Base-by-base conservation (phyloP, 2,797 vertebrate species). In the Sternarchorhynchus goeldii region DNA sequence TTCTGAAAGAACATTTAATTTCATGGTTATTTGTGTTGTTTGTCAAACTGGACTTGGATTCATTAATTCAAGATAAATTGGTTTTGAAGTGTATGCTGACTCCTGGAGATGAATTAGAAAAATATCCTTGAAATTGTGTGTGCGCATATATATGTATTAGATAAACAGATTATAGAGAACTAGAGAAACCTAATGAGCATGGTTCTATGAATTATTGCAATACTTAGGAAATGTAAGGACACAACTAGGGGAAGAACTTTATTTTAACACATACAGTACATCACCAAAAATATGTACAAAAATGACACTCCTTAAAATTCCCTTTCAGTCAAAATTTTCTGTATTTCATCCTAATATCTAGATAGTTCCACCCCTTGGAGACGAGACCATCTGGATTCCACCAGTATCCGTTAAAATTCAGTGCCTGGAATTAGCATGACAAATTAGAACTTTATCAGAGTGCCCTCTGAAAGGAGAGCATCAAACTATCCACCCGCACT, bases 1-100 rank as follows among this genome's bases (percentile, higher is more conserved):
- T 80, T 90, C 59, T 90, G 89, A 94, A 95, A 96, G 94, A 91
- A 85, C 83, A 85, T 86, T 85, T 88, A 83, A 75, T 84, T 0
- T 7, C 56, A 2, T 17, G 21, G 29, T 50, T 34, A 1, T 64
- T 20, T n/a, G 2, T 45, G 17, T 64, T 57, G 39, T 57, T 12
- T 55, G 20, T 62, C 25, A 14, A 31, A 31, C 12, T 14, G 18
- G 4, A 62, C 4, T 0, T 1, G 4, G 29, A 50, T 12, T 50
- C 17, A 56, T 21, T 5, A 59, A 29, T 41, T 50, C 10, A 50
- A 50, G 45, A 50, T 50, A 2, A 12, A 50, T 50, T 50, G 45
- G 10, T 2, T 50, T 50, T 50, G 14, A 12, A 50, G 39, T 41
- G 39, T 41, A 6, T 2, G 12, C 45, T 50, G 2, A 10, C 3